Evolutionary conservation across 1,140 invertebrate species (phyloP), one percentile per base, ranked within the genome.

Genomic region (Camponotus vicinus): DNA sequence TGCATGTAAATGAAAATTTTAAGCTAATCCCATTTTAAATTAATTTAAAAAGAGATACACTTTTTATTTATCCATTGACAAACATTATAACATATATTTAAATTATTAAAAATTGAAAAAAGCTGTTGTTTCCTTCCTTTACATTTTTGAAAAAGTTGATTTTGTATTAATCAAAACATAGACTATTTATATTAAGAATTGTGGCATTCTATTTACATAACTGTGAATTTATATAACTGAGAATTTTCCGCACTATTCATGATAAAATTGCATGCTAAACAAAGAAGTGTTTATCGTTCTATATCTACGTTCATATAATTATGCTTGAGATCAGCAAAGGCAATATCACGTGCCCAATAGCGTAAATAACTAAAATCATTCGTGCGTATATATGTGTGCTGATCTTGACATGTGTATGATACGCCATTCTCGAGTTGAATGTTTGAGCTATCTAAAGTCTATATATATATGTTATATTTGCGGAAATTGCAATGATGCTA

Each of bases 401-500:
- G 13, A 32, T 59, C 52, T 13, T 69, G 37, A 32, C 78, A 71
- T 45, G 77, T 67, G 77, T 13, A 21, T 49, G 27, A 18, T 42
- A 67, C 45, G 71, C 66, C 61, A 76, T 77, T 32, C 73, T 8
- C 37, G 37, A 66, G 61, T 77, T 27, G 63, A 61, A 86, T 13
- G 32, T 61, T 27, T 27, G 1, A 27, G 37, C 21, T 21, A 85
- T 52, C 59, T n/a, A 34, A 55, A 42, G 32, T 11, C 8, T 42
- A 55, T 21, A 71, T 21, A 71, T 85, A 78, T 78, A n/a, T 18
- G 18, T n/a, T 40, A 59, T 40, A 78, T 18, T 75, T 71, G 52
- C 73, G 49, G 59, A 86, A 86, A 86, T 88, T 75, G 69, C 59
- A 59, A 82, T 37, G 0, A 34, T 61, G 63, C 52, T 64, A 66